phyloP scores from a whole-genome alignment of 1,140 invertebrate genomes.

The Dolichoris vasculosae region DNA sequence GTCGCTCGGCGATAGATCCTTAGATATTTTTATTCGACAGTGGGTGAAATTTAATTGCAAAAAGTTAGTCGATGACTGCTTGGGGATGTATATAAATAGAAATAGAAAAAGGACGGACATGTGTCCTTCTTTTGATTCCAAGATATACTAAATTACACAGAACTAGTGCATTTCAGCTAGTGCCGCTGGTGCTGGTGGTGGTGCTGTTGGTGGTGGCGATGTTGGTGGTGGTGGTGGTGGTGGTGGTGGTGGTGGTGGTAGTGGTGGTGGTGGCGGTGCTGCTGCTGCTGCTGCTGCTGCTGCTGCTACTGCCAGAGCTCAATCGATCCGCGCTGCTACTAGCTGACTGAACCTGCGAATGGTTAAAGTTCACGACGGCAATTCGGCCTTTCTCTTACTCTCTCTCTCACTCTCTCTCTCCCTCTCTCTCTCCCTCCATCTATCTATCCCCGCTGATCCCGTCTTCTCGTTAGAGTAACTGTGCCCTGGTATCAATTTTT shows the following conservation, averaged over 20 bases:
- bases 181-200: neutral
- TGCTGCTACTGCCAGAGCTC: slow-evolving; percentile 24
- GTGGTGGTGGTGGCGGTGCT: neutral
- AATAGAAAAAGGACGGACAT: slow-evolving; percentile 10
- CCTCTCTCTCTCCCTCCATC: slow-evolving; percentile 25
- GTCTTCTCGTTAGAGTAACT: slow-evolving; percentile 45
- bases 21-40: neutral
- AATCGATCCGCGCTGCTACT: slow-evolving; percentile 35
- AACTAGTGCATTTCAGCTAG: too few species aligned
- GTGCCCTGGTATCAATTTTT: slow-evolving; percentile 43
- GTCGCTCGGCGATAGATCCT: neutral
- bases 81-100: slow-evolving; percentile 11
- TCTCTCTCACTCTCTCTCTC: slow-evolving; percentile 35
- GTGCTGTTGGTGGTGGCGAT: neutral
- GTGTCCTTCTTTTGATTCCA: slow-evolving; percentile 16
- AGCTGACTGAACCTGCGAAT: slow-evolving; percentile 43
- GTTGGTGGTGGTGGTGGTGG: neutral
- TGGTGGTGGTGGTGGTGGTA: neutral
- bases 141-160: slow-evolving; percentile 29
- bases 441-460: neutral
- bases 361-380: slow-evolving; percentile 48
- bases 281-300: neutral
- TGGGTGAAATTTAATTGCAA: neutral
- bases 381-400: slow-evolving; percentile 40
- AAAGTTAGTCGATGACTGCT: neutral